A percentile compares a stretch with the other conserved stretches of the same genome.
Conservation (phyloP, 23 tunicate species). For the Phallusia fumigata region DNA sequence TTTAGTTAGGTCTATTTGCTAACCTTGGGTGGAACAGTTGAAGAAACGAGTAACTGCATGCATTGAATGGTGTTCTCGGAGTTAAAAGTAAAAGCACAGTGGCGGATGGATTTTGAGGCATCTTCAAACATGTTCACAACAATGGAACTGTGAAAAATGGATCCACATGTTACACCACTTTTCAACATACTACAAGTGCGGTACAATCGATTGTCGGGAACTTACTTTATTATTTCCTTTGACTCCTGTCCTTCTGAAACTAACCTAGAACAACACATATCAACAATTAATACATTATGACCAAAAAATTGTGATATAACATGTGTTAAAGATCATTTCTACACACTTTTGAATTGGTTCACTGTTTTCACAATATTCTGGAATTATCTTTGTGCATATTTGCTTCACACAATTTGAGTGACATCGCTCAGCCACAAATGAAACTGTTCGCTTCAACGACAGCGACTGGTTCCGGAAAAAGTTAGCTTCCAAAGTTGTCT, state of each 20-base stretch:
- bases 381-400: constrained; percentile 26
- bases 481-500: constrained; percentile 42
- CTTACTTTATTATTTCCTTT: background rate
- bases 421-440: constrained; percentile 69
- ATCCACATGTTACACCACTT: background rate
- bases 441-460: constrained; percentile 64
- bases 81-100: background rate
- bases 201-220: background rate
- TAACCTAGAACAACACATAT: background rate
- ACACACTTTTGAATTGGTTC: background rate
- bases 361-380: background rate
- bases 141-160: background rate
- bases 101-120: background rate
- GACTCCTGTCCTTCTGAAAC: background rate
- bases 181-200: no score
- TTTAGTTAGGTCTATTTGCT: background rate
- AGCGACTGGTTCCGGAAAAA: constrained; percentile 69
- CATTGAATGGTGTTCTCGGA: background rate
- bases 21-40: background rate
- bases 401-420: constrained; percentile 76
- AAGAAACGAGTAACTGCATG: background rate
- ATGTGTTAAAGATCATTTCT: background rate
- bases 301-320: no score
- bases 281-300: background rate
- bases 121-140: background rate